These are phyloP conservation scores for Paraescarpia echinospica DNA, from an alignment of 1,140 invertebrate species.

Conservation along the genomic window DNA sequence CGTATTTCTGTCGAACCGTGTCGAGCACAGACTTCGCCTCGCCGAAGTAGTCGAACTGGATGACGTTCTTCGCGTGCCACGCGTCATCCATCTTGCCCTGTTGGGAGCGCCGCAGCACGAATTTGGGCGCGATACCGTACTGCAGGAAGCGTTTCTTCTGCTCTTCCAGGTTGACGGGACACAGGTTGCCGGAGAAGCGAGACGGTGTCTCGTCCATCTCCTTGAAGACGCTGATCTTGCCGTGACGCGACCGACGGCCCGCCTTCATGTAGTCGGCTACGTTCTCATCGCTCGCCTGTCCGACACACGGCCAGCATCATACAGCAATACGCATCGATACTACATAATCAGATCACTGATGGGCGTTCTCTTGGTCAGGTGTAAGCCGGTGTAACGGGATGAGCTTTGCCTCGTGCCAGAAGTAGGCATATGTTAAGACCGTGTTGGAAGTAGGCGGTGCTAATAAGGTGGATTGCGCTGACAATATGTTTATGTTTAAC, in stretches of 20 bases:
- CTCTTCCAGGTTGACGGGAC: conserved; percentile 46
- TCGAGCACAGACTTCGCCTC: conserved; percentile 49
- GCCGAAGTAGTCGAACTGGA: conserved; percentile 47
- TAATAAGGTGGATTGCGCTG: too few relatives aligned
- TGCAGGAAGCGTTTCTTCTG: conserved; percentile 48
- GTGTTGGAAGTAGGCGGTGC: too few relatives aligned
- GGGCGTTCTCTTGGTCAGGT: neutral
- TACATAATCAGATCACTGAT: neutral
- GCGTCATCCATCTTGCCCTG: neutral
- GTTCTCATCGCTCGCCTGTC: neutral
- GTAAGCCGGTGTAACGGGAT: neutral
- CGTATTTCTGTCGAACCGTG: conserved; percentile 45
- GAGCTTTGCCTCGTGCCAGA: too few relatives aligned
- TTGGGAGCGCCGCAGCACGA: conserved; percentile 31
- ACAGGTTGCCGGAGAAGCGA: conserved; percentile 25
- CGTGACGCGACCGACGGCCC: neutral
- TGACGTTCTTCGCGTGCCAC: conserved; percentile 40
- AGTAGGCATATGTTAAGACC: too few relatives aligned
- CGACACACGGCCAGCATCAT: too few relatives aligned
- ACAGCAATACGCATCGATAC: neutral
- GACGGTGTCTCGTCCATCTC: conserved; percentile 27
- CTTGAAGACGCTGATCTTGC: conserved; percentile 20
- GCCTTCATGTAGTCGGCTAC: neutral
- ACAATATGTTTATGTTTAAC: too few relatives aligned
- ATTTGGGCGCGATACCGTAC: conserved; percentile 44